Conservation (phyloP, 2,113 vertebrate species). For the Grus americana region DNA sequence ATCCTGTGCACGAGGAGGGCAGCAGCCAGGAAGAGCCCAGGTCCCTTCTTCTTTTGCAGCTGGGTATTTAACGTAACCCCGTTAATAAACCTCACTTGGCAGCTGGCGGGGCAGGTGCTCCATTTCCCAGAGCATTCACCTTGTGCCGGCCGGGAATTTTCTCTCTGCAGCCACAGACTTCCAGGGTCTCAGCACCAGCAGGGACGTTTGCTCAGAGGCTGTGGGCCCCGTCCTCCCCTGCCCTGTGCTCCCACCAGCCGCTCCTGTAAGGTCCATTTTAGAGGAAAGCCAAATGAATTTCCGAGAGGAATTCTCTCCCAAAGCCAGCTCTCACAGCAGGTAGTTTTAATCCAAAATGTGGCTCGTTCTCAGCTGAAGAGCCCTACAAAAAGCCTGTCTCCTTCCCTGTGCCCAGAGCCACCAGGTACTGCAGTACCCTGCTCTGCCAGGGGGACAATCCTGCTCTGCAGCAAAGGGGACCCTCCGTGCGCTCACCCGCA, state of each 20-base stretch:
- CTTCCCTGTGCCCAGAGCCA: not conserved
- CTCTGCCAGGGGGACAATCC: not conserved
- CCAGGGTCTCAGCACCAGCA: not conserved
- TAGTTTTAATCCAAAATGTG: not conserved
- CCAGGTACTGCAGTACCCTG: not conserved
- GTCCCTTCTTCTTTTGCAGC: not conserved
- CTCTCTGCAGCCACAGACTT: not conserved
- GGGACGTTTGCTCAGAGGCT: not conserved
- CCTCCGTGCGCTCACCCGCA: not conserved
- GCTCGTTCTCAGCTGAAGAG: not conserved
- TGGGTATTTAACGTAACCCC: not conserved
- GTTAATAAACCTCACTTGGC: accelerated
- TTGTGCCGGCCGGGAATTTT: accelerated
- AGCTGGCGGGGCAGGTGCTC: not conserved
- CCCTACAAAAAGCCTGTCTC: not conserved
- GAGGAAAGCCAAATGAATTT: not conserved
- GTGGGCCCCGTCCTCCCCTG: not conserved
- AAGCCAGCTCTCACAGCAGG: not conserved
- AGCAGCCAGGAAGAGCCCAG: not conserved
- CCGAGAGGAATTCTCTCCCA: not conserved
- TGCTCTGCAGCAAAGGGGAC: not conserved
- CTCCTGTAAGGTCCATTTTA: not conserved
- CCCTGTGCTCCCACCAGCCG: not conserved
- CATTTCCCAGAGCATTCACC: not conserved
- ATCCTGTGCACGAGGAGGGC: not conserved